Conservation (phyloP, 2,888 invertebrate species). For the Osmoderma eremita region DNA sequence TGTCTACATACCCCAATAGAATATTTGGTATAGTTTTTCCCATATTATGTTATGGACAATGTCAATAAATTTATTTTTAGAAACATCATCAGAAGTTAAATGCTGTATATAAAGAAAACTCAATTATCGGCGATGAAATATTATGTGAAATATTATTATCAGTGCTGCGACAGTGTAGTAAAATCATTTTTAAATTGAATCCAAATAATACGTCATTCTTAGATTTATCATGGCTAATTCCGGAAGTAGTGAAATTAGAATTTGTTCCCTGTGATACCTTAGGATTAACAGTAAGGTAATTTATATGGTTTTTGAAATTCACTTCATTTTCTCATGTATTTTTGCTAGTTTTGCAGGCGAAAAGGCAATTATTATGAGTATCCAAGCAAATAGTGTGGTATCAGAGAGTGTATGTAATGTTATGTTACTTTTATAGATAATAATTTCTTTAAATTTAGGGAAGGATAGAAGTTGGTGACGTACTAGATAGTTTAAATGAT, state of each 20-base stretch:
- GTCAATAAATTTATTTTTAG: conserved; percentile 45
- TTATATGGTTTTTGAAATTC: background rate
- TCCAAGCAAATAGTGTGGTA: conserved; percentile 70
- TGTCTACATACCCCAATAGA: conserved; percentile 68
- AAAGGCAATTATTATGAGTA: conserved; percentile 68
- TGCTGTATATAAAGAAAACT: conserved; percentile 59
- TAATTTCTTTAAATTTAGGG: conserved; percentile 59
- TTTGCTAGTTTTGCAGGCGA: conserved; percentile 68
- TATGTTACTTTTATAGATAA: conserved; percentile 21
- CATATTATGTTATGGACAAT: too few relatives aligned
- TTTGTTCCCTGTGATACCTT: conserved; percentile 72
- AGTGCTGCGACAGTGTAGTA: conserved; percentile 66
- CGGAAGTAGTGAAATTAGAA: conserved; percentile 67
- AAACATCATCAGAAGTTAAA: conserved; percentile 51
- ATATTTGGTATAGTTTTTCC: conserved; percentile 66
- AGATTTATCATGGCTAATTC: conserved; percentile 72
- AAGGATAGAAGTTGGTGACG: conserved; percentile 70
- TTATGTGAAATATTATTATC: conserved; percentile 69
- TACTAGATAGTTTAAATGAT: conserved; percentile 73
- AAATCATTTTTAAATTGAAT: conserved; percentile 66
- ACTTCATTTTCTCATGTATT: conserved; percentile 17
- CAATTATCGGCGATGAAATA: conserved; percentile 73
- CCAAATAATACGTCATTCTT: conserved; percentile 70
- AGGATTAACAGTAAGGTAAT: conserved; percentile 70
- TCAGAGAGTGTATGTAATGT: conserved; percentile 68